These are phyloP conservation scores for Empis livida DNA, from an alignment of 2,888 invertebrate species.

Conservation along the genomic window DNA sequence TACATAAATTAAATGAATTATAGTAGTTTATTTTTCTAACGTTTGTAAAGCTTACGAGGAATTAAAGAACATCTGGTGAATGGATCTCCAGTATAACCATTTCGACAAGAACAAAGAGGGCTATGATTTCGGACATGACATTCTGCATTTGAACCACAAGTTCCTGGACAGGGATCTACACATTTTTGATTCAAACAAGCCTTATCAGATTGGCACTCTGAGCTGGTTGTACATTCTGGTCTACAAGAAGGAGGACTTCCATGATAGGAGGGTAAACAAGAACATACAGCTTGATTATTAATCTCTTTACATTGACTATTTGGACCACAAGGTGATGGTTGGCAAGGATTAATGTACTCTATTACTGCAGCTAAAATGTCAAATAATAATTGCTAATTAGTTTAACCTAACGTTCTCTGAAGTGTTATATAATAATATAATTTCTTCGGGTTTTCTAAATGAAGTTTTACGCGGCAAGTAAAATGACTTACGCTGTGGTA, in stretches of 20 bases:
- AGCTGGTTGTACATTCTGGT: conserved; percentile 58
- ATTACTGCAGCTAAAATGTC: conserved; percentile 35
- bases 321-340: conserved; percentile 52
- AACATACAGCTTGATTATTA: conserved; percentile 53
- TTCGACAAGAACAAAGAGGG: conserved; percentile 57
- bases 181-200: conserved; percentile 62
- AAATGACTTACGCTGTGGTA: conserved; percentile 47
- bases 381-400: too few relatives aligned
- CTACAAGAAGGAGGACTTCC: conserved; percentile 55
- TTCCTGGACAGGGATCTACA: conserved; percentile 55
- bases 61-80: conserved; percentile 46
- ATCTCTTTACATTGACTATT: conserved; percentile 49
- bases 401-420: too few relatives aligned
- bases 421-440: too few relatives aligned
- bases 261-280: conserved; percentile 49
- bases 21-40: conserved; percentile 33
- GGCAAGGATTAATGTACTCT: conserved; percentile 48
- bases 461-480: too few relatives aligned
- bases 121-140: conserved; percentile 68
- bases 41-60: conserved; percentile 40
- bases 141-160: conserved; percentile 56
- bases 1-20: conserved; percentile 26
- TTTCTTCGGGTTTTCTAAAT: too few relatives aligned
- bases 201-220: conserved; percentile 54
- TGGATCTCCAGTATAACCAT: conserved; percentile 51